These are phyloP conservation scores for Lasioglossum figueresi DNA, from an alignment of 2,888 invertebrate species.

Conservation along the genomic window DNA sequence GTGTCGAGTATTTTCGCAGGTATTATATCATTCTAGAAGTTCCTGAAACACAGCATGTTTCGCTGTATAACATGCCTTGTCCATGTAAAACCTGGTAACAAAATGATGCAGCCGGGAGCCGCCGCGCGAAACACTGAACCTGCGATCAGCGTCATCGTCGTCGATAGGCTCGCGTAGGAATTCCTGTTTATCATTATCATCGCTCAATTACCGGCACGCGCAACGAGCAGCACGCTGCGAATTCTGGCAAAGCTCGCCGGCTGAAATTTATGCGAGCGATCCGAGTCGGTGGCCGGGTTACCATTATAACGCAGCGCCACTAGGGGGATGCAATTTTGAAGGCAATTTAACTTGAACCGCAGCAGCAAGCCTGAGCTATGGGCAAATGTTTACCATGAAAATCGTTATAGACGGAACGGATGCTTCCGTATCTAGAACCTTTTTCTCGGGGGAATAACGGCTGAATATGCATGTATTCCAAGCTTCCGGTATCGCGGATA, in stretches of 20 bases:
- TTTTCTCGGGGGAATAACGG: constrained; percentile 18
- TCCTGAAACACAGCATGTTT: background rate
- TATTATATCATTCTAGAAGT: background rate
- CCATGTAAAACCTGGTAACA: background rate
- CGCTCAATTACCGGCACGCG: constrained; percentile 54
- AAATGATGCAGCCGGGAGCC: background rate
- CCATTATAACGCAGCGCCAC: constrained; percentile 54
- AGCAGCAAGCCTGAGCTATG: constrained; percentile 60
- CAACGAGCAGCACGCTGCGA: constrained; percentile 34
- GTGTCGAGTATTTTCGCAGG: background rate
- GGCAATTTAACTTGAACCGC: constrained; percentile 73
- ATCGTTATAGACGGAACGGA: constrained; percentile 62
- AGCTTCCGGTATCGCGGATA: background rate
- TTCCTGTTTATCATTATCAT: constrained; percentile 52
- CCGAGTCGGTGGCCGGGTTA: constrained; percentile 44
- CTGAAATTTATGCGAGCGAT: constrained; percentile 65
- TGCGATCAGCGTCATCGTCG: background rate
- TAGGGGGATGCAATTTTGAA: constrained; percentile 70
- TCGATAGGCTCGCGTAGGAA: constrained; percentile 15
- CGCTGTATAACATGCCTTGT: background rate
- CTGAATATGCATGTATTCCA: constrained; percentile 13
- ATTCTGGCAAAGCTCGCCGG: constrained; percentile 35
- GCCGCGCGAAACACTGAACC: background rate
- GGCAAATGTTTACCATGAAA: constrained; percentile 69
- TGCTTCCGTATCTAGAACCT: constrained; percentile 40